phyloP scores from a whole-genome alignment of 2,113 vertebrate species.

The Callospermophilus lateralis region DNA sequence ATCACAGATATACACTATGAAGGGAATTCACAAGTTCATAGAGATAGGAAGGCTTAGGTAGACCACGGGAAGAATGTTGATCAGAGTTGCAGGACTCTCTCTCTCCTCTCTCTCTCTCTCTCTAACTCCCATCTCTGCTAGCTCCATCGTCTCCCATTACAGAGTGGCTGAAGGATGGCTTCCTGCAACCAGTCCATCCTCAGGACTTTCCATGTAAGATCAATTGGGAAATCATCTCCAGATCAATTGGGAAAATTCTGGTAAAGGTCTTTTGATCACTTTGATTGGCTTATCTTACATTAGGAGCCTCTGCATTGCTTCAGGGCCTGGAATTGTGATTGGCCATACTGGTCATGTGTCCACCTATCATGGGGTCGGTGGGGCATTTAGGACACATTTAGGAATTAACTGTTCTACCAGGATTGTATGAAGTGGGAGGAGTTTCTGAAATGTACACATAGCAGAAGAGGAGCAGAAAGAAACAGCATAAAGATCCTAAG shows the following conservation, averaged over 20 bases:
- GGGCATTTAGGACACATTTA: too few relatives aligned
- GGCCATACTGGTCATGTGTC: not conserved
- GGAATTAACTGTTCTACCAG: not conserved
- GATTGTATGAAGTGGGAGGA: not conserved
- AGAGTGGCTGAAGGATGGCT: not conserved
- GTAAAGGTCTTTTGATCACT: not conserved
- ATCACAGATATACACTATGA: not conserved
- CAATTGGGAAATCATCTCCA: too few relatives aligned
- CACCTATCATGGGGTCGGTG: not conserved
- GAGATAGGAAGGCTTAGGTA: not conserved
- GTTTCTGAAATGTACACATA: not conserved
- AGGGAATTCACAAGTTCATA: not conserved
- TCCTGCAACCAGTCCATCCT: not conserved
- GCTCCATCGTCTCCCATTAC: not conserved
- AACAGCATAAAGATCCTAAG: not conserved
- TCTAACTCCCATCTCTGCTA: not conserved
- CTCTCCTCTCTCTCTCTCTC: not conserved
- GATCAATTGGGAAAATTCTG: not conserved
- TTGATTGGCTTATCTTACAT: not conserved
- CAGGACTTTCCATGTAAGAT: not conserved
- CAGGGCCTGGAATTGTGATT: too few relatives aligned
- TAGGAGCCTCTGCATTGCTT: not conserved
- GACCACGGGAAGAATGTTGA: not conserved
- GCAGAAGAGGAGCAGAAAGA: not conserved
- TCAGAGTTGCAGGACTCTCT: too few relatives aligned